Evolutionary conservation across 35 echinoderm and acorn worm species (phyloP).

Genomic region (Patiria miniata): DNA sequence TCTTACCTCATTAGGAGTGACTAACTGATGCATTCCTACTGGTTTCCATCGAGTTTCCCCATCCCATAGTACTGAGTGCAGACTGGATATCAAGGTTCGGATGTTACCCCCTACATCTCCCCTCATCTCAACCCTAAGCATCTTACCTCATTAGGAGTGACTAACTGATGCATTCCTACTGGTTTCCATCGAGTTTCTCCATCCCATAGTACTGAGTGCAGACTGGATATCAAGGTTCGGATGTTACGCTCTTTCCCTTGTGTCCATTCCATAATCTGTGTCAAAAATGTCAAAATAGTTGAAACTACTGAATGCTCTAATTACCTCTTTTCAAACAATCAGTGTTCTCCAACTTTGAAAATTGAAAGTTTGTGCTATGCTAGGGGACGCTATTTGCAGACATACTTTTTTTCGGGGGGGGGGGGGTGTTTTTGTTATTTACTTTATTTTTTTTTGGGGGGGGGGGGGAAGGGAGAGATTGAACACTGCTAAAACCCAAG

Average conservation of each 20-base stretch:
- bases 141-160: conserved; percentile 72
- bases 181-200: conserved; percentile 84
- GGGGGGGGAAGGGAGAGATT: background rate
- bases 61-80: too few relatives aligned
- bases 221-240: conserved; percentile 63
- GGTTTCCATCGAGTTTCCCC: too few relatives aligned
- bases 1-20: too few relatives aligned
- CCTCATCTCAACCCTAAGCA: background rate
- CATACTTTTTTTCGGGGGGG: too few relatives aligned
- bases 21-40: too few relatives aligned
- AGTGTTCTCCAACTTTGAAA: too few relatives aligned
- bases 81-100: background rate
- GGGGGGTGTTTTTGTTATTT: too few relatives aligned
- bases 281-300: conserved; percentile 6
- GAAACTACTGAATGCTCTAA: background rate
- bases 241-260: conserved; percentile 90
- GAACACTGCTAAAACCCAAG: too few relatives aligned
- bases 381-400: too few relatives aligned
- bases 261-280: conserved; percentile 86
- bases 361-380: too few relatives aligned
- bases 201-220: conserved; percentile 94
- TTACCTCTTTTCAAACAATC: too few relatives aligned
- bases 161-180: conserved; percentile 79
- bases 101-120: background rate
- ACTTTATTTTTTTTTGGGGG: too few relatives aligned